Evolutionary conservation across 2,797 vertebrate species (phyloP), one percentile per base, ranked within the genome.

Genomic region (Lutjanus campechanus): DNA sequence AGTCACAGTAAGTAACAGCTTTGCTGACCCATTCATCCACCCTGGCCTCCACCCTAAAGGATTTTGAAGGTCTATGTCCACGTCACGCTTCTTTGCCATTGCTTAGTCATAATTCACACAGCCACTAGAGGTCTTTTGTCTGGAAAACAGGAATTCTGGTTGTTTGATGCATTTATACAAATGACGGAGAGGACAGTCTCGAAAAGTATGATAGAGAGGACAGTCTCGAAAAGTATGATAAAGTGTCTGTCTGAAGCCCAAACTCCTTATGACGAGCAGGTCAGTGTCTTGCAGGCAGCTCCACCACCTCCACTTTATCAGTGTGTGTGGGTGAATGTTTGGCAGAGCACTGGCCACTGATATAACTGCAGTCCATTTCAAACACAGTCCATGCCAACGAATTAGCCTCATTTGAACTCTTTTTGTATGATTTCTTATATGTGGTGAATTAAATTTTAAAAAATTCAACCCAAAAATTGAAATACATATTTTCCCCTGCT

Each of bases 91-190:
- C 6, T 13, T n/a, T 44, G 15, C 11, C 43, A 8, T 16, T 55
- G 17, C 47, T 36, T 10, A 40, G 69, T 78, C 47, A 46, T 69
- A 67, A 46, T 51, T 15, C 49, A 20, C 54, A 61, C 22, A 22
- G 60, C 71, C 68, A 69, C 49, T n/a, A 53, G 40, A 66, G 53
- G 59, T 62, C 53, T 71, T 36, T 68, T 61, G 25, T 71, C 50
- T 76, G 72, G 16, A 16, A n/a, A 41, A 63, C 0, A 5, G 11
- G 20, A 56, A 17, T 0, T 1, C 11, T 56, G 36, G 7, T 22
- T 47, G 43, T 40, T 66, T 40, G 2, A 61, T 11, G 12, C 15
- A 15, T 49, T 50, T 29, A 6, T 55, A 63, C 11, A 36, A 62
- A 17, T 47, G 17, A 58, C 4, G 1, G 19, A 40, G 19, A 25